These are phyloP conservation scores for Thrips palmi DNA, from an alignment of 1,140 invertebrate species.

Conservation along the genomic window DNA sequence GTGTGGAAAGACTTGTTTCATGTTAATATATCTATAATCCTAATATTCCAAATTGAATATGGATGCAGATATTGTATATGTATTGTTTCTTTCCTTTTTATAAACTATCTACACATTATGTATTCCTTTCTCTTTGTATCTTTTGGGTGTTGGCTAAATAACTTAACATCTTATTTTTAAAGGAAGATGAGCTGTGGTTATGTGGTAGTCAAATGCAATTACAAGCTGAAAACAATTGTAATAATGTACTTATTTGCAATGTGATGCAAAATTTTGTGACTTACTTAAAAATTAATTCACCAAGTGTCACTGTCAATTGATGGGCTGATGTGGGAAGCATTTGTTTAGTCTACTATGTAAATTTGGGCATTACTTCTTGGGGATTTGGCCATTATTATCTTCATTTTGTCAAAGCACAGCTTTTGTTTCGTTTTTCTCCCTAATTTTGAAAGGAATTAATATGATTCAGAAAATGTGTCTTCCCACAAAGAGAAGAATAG, in stretches of 20 bases:
- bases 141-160: not conserved
- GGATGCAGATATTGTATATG: not conserved
- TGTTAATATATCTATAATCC: conserved; percentile 6
- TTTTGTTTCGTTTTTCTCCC: no score
- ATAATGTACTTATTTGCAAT: conserved; percentile 1
- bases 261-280: conserved; percentile 4
- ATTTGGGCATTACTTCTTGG: no score
- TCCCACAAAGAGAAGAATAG: conserved; percentile 45
- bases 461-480: conserved; percentile 70
- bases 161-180: conserved; percentile 3
- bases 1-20: conserved; percentile 33
- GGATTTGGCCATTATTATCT: no score
- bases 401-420: no score
- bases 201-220: no score
- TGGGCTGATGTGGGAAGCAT: no score
- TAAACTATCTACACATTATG: not conserved
- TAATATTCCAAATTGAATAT: conserved; percentile 5
- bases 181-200: no score
- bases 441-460: no score
- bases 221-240: conserved; percentile 5
- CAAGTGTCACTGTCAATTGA: no score
- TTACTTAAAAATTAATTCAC: not conserved
- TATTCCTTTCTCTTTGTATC: conserved; percentile 5
- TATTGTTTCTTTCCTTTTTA: conserved; percentile 1
- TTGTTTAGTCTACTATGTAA: no score